These are phyloP conservation scores for Trachops cirrhosus DNA, from an alignment of 2,797 vertebrate genomes.

Conservation along the genomic window DNA sequence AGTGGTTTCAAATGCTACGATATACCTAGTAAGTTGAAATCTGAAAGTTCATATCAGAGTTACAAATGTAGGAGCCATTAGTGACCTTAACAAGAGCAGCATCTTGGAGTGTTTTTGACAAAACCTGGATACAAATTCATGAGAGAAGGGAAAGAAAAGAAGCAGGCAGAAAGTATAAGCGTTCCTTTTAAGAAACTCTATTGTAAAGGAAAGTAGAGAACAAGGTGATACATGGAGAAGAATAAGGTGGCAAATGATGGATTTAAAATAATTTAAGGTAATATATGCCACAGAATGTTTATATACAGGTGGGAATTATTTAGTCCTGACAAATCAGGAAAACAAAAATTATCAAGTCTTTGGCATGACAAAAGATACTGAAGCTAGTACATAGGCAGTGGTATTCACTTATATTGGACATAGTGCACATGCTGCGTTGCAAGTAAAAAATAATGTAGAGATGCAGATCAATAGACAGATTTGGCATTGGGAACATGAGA, in stretches of 20 bases:
- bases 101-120: background rate
- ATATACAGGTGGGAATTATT: background rate
- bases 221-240: background rate
- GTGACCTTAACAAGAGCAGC: background rate
- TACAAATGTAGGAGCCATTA: background rate
- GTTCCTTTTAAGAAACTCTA: background rate
- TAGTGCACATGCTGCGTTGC: background rate
- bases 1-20: background rate
- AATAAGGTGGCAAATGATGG: background rate
- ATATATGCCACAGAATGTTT: background rate
- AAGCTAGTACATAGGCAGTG: too few species aligned
- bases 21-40: background rate
- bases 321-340: background rate
- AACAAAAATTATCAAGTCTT: background rate
- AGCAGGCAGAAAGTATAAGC: background rate
- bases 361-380: background rate
- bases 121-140: background rate
- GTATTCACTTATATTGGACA: background rate
- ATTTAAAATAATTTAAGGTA: background rate
- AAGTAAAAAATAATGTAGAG: background rate
- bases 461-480: background rate
- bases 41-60: background rate
- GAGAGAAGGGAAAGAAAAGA: background rate
- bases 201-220: background rate
- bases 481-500: background rate